These are phyloP conservation scores for Scaptomyza hsui DNA, from an alignment of 1,140 invertebrate species.

Conservation along the genomic window DNA sequence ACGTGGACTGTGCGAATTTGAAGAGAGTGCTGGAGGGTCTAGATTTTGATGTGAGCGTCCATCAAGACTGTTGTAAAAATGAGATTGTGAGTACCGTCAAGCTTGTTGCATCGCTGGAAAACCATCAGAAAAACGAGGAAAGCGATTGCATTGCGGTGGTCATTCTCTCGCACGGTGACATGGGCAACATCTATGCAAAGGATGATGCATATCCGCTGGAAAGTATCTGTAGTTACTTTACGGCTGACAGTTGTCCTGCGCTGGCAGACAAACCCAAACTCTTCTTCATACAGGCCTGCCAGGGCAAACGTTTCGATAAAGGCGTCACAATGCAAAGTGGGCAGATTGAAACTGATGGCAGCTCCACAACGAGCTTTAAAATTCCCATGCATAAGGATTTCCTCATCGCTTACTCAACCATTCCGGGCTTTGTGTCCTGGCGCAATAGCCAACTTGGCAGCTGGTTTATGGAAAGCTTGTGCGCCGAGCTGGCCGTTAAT, in stretches of 20 bases:
- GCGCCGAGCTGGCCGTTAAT: conserved; percentile 89
- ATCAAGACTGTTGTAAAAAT: conserved; percentile 86
- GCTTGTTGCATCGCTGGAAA: conserved; percentile 88
- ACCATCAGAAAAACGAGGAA: conserved; percentile 87
- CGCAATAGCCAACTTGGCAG: conserved; percentile 96
- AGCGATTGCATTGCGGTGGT: conserved; percentile 92
- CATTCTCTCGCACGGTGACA: conserved; percentile 95
- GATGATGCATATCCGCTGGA: conserved; percentile 94
- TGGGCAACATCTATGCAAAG: conserved; percentile 94
- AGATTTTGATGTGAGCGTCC: conserved; percentile 90
- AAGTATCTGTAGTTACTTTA: conserved; percentile 92
- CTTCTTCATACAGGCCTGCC: conserved; percentile 97
- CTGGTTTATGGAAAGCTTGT: conserved; percentile 98
- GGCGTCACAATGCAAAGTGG: conserved; percentile 86
- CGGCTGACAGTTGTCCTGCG: conserved; percentile 92
- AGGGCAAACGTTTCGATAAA: conserved; percentile 92
- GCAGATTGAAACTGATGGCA: conserved; percentile 88
- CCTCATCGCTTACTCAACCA: conserved; percentile 96
- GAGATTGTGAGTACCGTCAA: conserved; percentile 88
- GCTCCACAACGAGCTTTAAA: conserved; percentile 87
- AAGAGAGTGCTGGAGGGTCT: neutral
- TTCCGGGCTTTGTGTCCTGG: conserved; percentile 97
- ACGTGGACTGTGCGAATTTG: conserved; percentile 86
- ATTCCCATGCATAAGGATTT: conserved; percentile 98
- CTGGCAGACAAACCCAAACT: conserved; percentile 97